Evolutionary conservation across 2,113 vertebrate species (phyloP).

Genomic region (Albula glossodonta): DNA sequence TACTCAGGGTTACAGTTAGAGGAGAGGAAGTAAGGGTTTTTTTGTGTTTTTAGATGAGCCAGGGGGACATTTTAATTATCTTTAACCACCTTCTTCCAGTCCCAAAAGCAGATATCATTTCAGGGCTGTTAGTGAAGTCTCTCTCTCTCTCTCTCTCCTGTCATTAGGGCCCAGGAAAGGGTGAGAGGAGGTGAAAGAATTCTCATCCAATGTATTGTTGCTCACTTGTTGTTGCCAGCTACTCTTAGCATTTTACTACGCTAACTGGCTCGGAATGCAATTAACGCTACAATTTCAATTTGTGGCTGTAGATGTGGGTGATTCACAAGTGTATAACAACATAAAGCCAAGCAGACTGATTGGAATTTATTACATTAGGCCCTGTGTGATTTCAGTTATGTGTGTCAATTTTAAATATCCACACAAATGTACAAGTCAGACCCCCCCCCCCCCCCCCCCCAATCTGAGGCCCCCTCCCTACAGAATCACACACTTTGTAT

Average conservation of each 20-base stretch:
- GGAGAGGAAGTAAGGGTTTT: not conserved
- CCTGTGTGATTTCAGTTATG: constrained; percentile 77
- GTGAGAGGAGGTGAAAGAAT: constrained; percentile 73
- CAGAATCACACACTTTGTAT: constrained; percentile 73
- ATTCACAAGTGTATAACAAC: constrained; percentile 54
- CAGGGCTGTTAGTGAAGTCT: not conserved
- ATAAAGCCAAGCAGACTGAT: constrained; percentile 64
- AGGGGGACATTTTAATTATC: not conserved
- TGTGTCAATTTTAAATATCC: constrained; percentile 80
- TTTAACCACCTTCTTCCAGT: not conserved
- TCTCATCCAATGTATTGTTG: constrained; percentile 67
- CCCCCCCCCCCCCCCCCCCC: constrained; percentile 50
- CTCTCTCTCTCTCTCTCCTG: not conserved
- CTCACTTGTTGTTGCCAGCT: not conserved
- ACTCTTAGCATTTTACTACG: not conserved
- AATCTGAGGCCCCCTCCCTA: constrained; percentile 58
- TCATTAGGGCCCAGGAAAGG: constrained; percentile 71
- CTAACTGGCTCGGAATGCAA: constrained; percentile 18
- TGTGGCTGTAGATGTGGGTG: constrained; percentile 18
- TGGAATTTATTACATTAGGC: constrained; percentile 67
- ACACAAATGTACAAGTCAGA: constrained; percentile 81
- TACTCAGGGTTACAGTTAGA: not conserved
- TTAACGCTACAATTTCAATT: constrained; percentile 26
- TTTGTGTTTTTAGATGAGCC: not conserved
- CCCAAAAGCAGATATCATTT: not conserved